Base-by-base conservation (phyloP, 2,888 invertebrate species). In the Hedychridium roseum region DNA sequence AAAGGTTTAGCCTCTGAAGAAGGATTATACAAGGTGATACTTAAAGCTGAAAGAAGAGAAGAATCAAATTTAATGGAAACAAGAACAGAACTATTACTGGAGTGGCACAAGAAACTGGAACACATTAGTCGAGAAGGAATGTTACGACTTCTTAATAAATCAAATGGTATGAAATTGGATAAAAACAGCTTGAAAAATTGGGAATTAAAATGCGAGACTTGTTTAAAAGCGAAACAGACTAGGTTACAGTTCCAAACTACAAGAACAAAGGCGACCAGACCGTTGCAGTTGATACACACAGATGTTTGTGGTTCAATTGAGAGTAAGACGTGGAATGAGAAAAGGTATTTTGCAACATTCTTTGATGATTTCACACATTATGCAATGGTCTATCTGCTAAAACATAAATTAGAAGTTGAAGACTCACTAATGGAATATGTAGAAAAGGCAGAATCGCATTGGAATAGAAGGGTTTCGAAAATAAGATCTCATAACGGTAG, bases 221-320 rank as follows among this genome's bases (percentile, higher is more conserved):
- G 66, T 31, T 21, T 51, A 1, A 42, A 51, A 27, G 54, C 60
- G n/a, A 67, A 62, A 30, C 52, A 57, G 23, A 48, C 49, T 2
- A 46, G 40, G 11, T 11, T 18, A 2, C 1, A 35, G 9, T 50
- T 53, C 21, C 16, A 42, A n/a, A 15, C 46, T 3, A 18, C 14
- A 34, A 40, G 57, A 18, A 23, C 12, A 5, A 50, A 58, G 28
- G 55, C 59, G n/a, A 52, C 4, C 21, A 46, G 50, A 16, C 53
- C 56, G 5, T 16, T 60, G n/a, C 32, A 58, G 37, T 28, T 65
- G 11, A 39, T 68, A n/a, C 62, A 68, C 32, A 60, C 54, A 11
- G 66, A 67, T 35, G 7, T 67, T 2, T 48, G 43, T 28, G 66
- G 62, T 11, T 59, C 63, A 5, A 48, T 70, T 9, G 52, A 36